Percentiles rank a stretch among this genome's conserved stretches.
phyloP scores from a whole-genome alignment of 2,113 vertebrate genomes.

The Nothobranchius furzeri region DNA sequence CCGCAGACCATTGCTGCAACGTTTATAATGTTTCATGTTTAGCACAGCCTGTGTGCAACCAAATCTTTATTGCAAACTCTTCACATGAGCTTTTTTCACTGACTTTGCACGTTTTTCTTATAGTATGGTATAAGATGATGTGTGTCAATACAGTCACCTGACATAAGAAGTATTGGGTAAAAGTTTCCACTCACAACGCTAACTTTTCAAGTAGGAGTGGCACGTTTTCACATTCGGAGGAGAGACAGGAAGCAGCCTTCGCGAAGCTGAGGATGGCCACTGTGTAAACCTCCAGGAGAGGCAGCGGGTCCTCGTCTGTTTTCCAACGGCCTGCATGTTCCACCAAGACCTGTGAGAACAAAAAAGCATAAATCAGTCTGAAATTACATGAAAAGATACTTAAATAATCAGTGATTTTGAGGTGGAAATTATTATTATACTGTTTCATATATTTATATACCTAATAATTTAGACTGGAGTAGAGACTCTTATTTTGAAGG shows the following conservation, averaged over 20 bases:
- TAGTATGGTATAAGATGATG: too few species aligned
- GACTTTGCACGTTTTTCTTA: background rate
- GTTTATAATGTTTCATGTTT: too few species aligned
- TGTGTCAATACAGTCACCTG: too few species aligned
- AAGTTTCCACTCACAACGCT: conserved; percentile 88
- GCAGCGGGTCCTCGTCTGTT: conserved; percentile 92
- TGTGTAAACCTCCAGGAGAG: conserved; percentile 94
- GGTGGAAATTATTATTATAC: too few species aligned
- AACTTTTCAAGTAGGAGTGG: conserved; percentile 97
- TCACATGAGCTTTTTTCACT: background rate
- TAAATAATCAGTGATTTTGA: background rate
- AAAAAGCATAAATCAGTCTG: background rate
- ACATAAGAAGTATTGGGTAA: too few species aligned
- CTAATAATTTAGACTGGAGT: too few species aligned
- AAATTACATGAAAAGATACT: too few species aligned
- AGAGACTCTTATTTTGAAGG: too few species aligned
- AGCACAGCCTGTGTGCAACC: too few species aligned
- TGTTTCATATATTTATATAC: too few species aligned
- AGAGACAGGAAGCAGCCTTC: conserved; percentile 90
- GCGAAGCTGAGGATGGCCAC: conserved; percentile 94
- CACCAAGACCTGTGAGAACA: conserved; percentile 87
- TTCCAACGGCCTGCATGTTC: conserved; percentile 97
- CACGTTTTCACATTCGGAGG: conserved; percentile 96
- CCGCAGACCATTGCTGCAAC: too few species aligned
- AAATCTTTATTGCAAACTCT: too few species aligned